Percentiles rank a stretch among this genome's conserved stretches.
Evolutionary conservation across 1,140 invertebrate species (phyloP).

Genomic region (Octopus sinensis): DNA sequence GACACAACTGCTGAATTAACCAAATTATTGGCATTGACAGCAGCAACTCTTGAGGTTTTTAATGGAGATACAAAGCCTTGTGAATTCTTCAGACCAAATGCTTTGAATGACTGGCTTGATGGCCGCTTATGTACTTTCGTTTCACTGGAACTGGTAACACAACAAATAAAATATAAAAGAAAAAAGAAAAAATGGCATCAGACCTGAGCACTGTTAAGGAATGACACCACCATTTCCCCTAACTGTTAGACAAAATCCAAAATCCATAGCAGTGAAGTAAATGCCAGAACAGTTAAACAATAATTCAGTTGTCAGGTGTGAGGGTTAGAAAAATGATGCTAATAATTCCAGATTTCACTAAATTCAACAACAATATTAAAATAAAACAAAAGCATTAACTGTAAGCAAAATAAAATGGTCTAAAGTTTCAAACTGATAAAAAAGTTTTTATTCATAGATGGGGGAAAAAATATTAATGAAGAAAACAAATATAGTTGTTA

Average conservation of each 20-base stretch:
- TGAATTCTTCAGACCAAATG: conserved; percentile 45
- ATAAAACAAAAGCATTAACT: too few species aligned
- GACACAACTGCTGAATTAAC: background rate
- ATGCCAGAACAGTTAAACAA: background rate
- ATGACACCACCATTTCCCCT: too few species aligned
- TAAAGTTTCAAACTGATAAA: too few species aligned
- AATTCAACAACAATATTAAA: too few species aligned
- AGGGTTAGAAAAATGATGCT: background rate
- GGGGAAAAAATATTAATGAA: too few species aligned
- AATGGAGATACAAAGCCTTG: conserved; percentile 47
- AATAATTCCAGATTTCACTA: too few species aligned
- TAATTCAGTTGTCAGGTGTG: background rate
- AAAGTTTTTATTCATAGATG: too few species aligned
- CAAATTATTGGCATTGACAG: conserved; percentile 38
- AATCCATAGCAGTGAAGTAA: conserved; percentile 24
- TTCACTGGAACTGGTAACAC: conserved; percentile 37
- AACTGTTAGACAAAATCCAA: conserved; percentile 17
- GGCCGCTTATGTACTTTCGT: conserved; percentile 48
- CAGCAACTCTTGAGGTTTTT: conserved; percentile 48
- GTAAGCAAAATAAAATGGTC: too few species aligned
- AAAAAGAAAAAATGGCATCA: too few species aligned
- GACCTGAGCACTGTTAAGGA: too few species aligned
- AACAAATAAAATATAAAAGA: background rate
- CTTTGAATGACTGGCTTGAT: conserved; percentile 43
- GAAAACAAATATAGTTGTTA: too few species aligned